A percentile compares a stretch with the other conserved stretches of the same genome.
phyloP scores from a whole-genome alignment of 2,113 vertebrate species.

The Electrona antarctica region DNA sequence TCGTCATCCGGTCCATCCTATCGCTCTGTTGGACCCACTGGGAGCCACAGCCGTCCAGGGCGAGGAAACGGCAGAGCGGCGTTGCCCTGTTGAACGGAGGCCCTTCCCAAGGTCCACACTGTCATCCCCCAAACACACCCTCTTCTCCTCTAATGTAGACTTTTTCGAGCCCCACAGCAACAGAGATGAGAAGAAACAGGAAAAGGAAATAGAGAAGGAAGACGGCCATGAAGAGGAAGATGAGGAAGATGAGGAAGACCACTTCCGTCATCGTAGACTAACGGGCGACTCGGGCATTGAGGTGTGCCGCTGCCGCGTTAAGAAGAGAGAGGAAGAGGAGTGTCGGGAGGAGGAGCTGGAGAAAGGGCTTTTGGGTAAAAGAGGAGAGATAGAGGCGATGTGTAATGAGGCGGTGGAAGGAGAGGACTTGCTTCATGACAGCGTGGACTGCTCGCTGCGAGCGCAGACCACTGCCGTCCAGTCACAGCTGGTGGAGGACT shows the following conservation, averaged over 20 bases:
- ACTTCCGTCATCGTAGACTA: conserved; percentile 85
- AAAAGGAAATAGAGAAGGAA: conserved; percentile 51
- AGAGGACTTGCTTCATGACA: conserved; percentile 63
- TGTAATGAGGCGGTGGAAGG: conserved; percentile 34
- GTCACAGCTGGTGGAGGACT: conserved; percentile 33
- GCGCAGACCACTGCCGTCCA: conserved; percentile 30
- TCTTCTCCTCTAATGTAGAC: conserved; percentile 72
- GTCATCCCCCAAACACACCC: conserved; percentile 55
- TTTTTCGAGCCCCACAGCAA: conserved; percentile 55
- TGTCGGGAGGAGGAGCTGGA: conserved; percentile 30
- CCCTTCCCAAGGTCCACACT: conserved; percentile 11
- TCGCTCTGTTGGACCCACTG: conserved; percentile 59
- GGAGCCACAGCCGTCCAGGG: conserved; percentile 34
- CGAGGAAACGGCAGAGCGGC: conserved; percentile 18
- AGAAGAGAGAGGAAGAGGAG: conserved; percentile 64
- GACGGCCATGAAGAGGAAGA: conserved; percentile 64
- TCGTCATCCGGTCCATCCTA: conserved; percentile 46
- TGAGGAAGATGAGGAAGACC: conserved; percentile 76
- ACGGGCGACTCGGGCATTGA: conserved; percentile 95
- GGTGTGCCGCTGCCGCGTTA: conserved; percentile 84
- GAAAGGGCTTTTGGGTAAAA: conserved; percentile 31
- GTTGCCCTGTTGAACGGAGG: conserved; percentile 18
- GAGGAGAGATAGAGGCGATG: conserved; percentile 18
- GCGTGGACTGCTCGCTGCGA: conserved; percentile 62
- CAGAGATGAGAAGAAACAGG: conserved; percentile 61